phyloP scores from a whole-genome alignment of 2,888 invertebrate genomes.

The Machimus atricapillus region DNA sequence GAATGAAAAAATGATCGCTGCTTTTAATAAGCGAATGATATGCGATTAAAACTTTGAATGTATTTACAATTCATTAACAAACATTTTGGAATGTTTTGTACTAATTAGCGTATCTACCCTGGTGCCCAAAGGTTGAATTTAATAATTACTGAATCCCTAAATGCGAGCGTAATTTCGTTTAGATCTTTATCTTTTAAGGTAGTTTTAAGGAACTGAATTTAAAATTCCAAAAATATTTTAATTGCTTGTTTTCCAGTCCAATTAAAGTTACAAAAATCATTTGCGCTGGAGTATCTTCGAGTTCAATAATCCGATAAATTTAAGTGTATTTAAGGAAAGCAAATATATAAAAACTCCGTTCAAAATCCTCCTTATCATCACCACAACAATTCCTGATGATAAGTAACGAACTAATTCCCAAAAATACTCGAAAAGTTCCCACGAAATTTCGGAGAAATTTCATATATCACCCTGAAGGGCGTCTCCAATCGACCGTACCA shows the following conservation, averaged over 20 bases:
- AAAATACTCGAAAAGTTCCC: neutral
- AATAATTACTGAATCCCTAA: neutral
- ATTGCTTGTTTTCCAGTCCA: neutral
- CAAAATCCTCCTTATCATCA: neutral
- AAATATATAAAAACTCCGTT: neutral
- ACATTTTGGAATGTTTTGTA: neutral
- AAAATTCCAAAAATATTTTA: neutral
- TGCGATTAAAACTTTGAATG: neutral
- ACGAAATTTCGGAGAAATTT: neutral
- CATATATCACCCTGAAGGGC: neutral
- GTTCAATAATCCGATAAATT: neutral
- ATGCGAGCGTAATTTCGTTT: neutral
- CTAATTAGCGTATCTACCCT: neutral
- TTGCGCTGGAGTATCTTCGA: neutral
- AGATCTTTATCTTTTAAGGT: neutral
- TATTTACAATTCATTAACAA: neutral
- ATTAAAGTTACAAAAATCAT: neutral
- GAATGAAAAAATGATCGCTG: neutral
- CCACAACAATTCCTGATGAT: neutral
- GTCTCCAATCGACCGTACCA: neutral
- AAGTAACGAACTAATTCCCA: neutral
- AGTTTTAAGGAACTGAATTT: neutral
- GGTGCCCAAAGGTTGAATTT: neutral
- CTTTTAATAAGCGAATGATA: neutral
- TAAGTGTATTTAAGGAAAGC: neutral